phyloP scores from a whole-genome alignment of 2,113 vertebrate species.

The Paralichthys olivaceus region DNA sequence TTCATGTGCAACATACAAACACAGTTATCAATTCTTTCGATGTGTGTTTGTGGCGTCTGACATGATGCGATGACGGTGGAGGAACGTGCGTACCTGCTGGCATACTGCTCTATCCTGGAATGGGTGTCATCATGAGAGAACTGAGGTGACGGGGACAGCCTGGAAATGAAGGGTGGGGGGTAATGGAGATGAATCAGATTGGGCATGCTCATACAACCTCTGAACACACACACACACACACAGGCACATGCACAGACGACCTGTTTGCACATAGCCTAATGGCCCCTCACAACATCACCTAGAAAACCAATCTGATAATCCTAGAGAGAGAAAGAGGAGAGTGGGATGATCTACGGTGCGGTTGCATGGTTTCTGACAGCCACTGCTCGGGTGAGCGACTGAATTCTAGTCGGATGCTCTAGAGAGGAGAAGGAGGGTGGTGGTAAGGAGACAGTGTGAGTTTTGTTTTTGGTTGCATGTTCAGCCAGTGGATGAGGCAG shows the following conservation, averaged over 20 bases:
- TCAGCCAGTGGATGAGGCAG: conserved; percentile 56
- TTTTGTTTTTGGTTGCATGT: conserved; percentile 30
- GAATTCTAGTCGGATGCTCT: conserved; percentile 50
- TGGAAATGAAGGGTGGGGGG: conserved; percentile 72
- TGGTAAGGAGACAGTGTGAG: conserved; percentile 1
- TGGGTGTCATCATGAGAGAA: conserved; percentile 97
- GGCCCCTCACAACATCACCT: conserved; percentile 43
- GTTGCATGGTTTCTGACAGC: conserved; percentile 56
- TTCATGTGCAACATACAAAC: conserved; percentile 2
- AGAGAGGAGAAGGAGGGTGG: conserved; percentile 2
- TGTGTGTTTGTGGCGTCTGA: conserved; percentile 1
- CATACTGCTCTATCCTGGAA: conserved; percentile 96
- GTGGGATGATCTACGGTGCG: conserved; percentile 55
- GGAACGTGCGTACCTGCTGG: conserved; percentile 87
- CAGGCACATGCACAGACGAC: conserved; percentile 7
- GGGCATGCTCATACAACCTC: conserved; percentile 19
- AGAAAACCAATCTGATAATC: conserved; percentile 62
- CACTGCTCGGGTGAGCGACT: conserved; percentile 43
- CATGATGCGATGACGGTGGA: conserved; percentile 22
- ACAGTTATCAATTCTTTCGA: background rate
- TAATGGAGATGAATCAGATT: conserved; percentile 77
- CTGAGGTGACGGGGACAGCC: conserved; percentile 92
- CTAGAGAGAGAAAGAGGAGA: conserved; percentile 47
- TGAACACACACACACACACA: conserved; percentile 17
- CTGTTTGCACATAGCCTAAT: conserved; percentile 20